Conservation (phyloP, 30 jellyfish, hydroid and myxozoan genomes). For the Cassiopea xamachana region DNA sequence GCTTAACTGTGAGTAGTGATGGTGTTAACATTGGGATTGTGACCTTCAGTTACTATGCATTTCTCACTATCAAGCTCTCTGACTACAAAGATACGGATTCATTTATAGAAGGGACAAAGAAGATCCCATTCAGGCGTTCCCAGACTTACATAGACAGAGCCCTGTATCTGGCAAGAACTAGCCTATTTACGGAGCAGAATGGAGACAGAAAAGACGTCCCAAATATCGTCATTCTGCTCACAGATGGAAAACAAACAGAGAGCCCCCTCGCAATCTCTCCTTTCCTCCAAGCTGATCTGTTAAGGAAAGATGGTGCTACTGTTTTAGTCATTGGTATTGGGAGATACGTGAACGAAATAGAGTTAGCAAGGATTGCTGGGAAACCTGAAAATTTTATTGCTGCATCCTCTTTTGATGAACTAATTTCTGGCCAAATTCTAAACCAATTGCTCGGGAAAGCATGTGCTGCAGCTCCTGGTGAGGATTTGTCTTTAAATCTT, state of each 20-base stretch:
- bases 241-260: constrained; percentile 76
- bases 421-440: constrained; percentile 39
- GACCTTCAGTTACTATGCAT: constrained; percentile 71
- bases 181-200: constrained; percentile 55
- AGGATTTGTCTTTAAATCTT: not conserved
- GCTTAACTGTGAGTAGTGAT: constrained; percentile 34
- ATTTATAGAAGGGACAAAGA: constrained; percentile 24
- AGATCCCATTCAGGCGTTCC: constrained; percentile 46
- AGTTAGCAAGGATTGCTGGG: constrained; percentile 68
- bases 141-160: constrained; percentile 79
- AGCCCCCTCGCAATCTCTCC: constrained; percentile 48
- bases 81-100: constrained; percentile 57
- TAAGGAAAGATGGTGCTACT: constrained; percentile 57
- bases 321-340: constrained; percentile 79
- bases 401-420: constrained; percentile 59
- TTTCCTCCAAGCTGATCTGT: constrained; percentile 23
- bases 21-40: constrained; percentile 84
- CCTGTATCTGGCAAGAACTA: constrained; percentile 18
- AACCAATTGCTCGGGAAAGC: constrained; percentile 11
- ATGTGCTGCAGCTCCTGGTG: constrained; percentile 61
- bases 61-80: constrained; percentile 63
- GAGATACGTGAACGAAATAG: constrained; percentile 26
- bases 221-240: constrained; percentile 52
- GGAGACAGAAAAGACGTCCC: constrained; percentile 81
- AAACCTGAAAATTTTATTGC: constrained; percentile 44